Evolutionary conservation across 2,888 invertebrate genomes (phyloP).

Genomic region (Rhagonycha lutea): DNA sequence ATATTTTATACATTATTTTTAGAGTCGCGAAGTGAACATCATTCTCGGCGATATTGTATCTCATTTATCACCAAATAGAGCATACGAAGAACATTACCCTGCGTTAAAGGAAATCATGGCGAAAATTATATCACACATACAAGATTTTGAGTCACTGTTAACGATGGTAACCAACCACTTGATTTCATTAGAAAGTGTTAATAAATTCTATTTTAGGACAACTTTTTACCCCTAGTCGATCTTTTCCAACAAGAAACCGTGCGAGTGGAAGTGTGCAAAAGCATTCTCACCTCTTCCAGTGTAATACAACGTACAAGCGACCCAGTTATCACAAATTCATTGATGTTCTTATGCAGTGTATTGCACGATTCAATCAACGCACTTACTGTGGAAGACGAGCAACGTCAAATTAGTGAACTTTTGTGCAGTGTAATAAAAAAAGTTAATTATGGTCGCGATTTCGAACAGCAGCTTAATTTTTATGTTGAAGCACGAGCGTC

Average conservation of each 20-base stretch:
- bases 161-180: constrained; percentile 67
- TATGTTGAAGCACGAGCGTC: constrained; percentile 90
- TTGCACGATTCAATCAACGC: constrained; percentile 94
- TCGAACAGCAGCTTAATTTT: constrained; percentile 90
- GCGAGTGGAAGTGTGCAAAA: constrained; percentile 83
- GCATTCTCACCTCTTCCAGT: constrained; percentile 66
- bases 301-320: constrained; percentile 65
- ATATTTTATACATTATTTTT: constrained; percentile 36
- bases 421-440: constrained; percentile 80
- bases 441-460: constrained; percentile 82
- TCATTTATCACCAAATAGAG: constrained; percentile 77
- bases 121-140: constrained; percentile 74
- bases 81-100: constrained; percentile 78
- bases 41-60: constrained; percentile 84
- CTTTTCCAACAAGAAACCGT: constrained; percentile 84
- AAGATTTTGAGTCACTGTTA: constrained; percentile 79
- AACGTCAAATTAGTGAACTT: constrained; percentile 80
- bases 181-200: not conserved
- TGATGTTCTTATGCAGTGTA: constrained; percentile 86
- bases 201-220: constrained; percentile 65
- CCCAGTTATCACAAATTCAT: constrained; percentile 83
- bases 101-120: constrained; percentile 78
- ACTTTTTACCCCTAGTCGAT: constrained; percentile 88
- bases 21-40: constrained; percentile 84
- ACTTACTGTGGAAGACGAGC: constrained; percentile 90